Evolutionary conservation across 2,797 vertebrate species (phyloP), one percentile per base, ranked within the genome.

Genomic region (Karalla daura): DNA sequence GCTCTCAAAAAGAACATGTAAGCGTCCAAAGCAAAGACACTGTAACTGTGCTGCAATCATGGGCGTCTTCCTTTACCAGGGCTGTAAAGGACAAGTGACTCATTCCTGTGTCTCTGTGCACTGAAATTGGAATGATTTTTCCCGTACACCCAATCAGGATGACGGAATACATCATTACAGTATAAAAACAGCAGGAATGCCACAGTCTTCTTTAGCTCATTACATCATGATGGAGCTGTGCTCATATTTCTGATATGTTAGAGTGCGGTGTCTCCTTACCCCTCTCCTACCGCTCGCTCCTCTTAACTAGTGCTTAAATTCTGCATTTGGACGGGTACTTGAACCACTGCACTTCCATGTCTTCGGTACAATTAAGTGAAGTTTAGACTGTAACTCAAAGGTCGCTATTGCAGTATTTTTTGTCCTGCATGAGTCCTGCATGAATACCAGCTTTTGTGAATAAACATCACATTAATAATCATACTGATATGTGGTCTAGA

Each of bases 11-110:
- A 73, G 30, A 35, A 1, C 28, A 53, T 30, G 32, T 13, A 25
- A 25, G 32, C 30, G 24, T 51, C 35, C 49, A 65, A 47, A 66
- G 53, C 36, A 54, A n/a, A 52, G 37, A 59, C 50, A 32, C 15
- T 27, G 21, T 50, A 51, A 21, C 21, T 52, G 40, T 9, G 2
- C 23, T 40, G 15, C 44, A 52, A 25, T 63, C 51, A 32, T 4
- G 20, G 50, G 18, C 14, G 6, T 55, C 37, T 23, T 25, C 28
- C 18, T 58, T 24, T 11, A 14, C 12, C 1, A 12, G 13, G 15
- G 10, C 11, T 47, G 30, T 12, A 39, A 58, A 24, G 37, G 17
- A 33, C 61, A 30, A n/a, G n/a, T 30, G 30, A 37, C n/a, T 49
- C 27, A 20, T 65, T 64, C 45, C 30, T 45, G 24, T 36, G 30